These are phyloP conservation scores for Netelia virgata DNA, from an alignment of 2,888 invertebrate genomes.

Conservation along the genomic window DNA sequence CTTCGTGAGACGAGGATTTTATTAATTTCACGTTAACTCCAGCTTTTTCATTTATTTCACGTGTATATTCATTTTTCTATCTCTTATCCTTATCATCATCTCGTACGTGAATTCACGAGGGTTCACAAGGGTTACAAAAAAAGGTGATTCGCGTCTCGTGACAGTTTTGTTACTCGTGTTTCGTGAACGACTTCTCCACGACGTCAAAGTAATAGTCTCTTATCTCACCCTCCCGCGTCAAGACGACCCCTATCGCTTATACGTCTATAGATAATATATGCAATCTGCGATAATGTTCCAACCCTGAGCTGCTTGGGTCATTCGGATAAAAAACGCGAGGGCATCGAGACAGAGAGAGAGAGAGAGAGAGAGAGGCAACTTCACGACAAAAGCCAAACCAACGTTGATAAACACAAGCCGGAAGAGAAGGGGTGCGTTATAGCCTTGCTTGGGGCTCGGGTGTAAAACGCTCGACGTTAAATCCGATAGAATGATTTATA, in stretches of 20 bases:
- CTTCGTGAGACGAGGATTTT: background rate
- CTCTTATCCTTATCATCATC: background rate
- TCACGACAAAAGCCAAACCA: conserved; percentile 18
- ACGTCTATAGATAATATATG: too few species aligned
- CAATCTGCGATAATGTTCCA: too few species aligned
- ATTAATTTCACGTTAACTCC: background rate
- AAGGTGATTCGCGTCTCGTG: background rate
- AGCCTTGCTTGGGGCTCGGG: conserved; percentile 31
- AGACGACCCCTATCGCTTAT: too few species aligned
- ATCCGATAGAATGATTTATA: conserved; percentile 69
- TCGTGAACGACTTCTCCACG: background rate
- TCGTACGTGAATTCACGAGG: conserved; percentile 23
- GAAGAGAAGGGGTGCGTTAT: conserved; percentile 16
- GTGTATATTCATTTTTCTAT: background rate
- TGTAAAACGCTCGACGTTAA: conserved; percentile 58
- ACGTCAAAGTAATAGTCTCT: background rate
- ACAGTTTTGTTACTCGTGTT: background rate
- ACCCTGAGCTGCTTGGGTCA: too few species aligned
- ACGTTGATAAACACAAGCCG: conserved; percentile 19
- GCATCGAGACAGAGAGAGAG: conserved; percentile 1
- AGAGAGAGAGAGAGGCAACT: background rate
- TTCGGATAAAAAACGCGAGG: background rate
- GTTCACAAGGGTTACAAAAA: background rate
- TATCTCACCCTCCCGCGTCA: too few species aligned
- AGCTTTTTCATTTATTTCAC: background rate